Evolutionary conservation across 2,797 vertebrate species (phyloP), one percentile per base, ranked within the genome.

Genomic region (Sebastes taczanowskii): DNA sequence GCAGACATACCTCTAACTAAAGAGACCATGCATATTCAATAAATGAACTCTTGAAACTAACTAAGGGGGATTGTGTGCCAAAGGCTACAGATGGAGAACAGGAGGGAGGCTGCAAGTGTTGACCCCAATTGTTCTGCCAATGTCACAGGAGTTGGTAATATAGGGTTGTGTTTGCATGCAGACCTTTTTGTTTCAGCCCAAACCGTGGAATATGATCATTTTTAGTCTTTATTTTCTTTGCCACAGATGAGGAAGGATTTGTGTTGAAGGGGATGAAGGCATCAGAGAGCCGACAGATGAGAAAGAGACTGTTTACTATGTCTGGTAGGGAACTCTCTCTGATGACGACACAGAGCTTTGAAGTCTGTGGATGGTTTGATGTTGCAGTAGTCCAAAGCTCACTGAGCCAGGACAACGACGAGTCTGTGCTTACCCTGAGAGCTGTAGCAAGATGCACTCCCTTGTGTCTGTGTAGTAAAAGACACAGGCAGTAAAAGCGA

Each of bases 281-380:
- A 22, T 9, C 2, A 53, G 49, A 75, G 30, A 66, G 38, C 20
- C 11, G 2, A 62, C 49, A 22, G 20, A 73, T 71, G 63, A 67
- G 18, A 49, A 30, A 23, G 52, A 53, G 30, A 32, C 9, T 53
- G 53, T 64, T 80, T 70, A 35, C 49, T 46, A 7, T 53, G 58
- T 20, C 30, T 46, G 76, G 46, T 52, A 25, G 77, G 82, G 87
- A 80, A 86, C 67, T 83, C 83, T 88, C 81, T 87, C 58, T 80
- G 83, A 88, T 91, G 91, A 89, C 58, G 77, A 67, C 81, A 80
- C 46, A 11, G 13, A 42, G 58, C 85, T 89, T 91, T 92, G 88
- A 91, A 92, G 84, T 68, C 59, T 13, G 25, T 9, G 61, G 23
- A 18, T 0, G 68, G 85, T 90, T 91, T 88, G 82, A 92, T 89